A percentile compares a stretch with the other conserved stretches of the same genome.
Conservation (phyloP, 2,888 invertebrate genomes). For the Rhagonycha fulva region DNA sequence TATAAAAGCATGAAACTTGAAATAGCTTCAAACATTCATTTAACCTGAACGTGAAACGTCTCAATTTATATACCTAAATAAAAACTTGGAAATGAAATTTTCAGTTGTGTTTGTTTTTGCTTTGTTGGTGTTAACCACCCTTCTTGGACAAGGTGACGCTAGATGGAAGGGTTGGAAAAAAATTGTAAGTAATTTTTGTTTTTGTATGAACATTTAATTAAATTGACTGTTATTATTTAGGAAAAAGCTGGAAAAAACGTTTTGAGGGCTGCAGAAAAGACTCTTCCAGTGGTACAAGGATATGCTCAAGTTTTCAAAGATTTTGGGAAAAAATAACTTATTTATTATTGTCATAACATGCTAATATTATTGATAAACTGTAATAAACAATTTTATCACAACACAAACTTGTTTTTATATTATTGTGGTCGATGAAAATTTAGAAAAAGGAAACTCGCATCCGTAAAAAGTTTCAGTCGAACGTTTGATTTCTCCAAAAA, state of each 20-base stretch:
- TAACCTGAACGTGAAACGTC: background rate
- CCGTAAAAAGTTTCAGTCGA: background rate
- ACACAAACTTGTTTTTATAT: background rate
- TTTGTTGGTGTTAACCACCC: constrained; percentile 28
- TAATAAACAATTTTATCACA: background rate
- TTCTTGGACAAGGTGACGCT: constrained; percentile 36
- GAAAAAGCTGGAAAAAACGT: constrained; percentile 28
- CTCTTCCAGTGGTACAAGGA: constrained; percentile 24
- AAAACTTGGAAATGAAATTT: constrained; percentile 28
- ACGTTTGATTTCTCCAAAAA: background rate
- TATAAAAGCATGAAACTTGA: background rate
- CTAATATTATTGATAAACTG: background rate
- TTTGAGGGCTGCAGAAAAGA: constrained; percentile 26
- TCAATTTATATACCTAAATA: background rate
- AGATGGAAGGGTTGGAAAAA: constrained; percentile 41
- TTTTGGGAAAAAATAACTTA: background rate
- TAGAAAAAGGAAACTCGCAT: background rate
- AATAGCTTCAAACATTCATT: background rate
- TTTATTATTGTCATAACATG: background rate
- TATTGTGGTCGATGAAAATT: background rate
- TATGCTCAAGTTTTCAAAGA: constrained; percentile 11
- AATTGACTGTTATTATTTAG: constrained; percentile 15
- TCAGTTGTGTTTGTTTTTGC: constrained; percentile 31
- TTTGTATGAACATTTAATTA: too few species aligned
- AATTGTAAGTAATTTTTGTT: constrained; percentile 37